Conservation (phyloP, 2,888 invertebrate species). For the Tromatobia lineatoria region DNA sequence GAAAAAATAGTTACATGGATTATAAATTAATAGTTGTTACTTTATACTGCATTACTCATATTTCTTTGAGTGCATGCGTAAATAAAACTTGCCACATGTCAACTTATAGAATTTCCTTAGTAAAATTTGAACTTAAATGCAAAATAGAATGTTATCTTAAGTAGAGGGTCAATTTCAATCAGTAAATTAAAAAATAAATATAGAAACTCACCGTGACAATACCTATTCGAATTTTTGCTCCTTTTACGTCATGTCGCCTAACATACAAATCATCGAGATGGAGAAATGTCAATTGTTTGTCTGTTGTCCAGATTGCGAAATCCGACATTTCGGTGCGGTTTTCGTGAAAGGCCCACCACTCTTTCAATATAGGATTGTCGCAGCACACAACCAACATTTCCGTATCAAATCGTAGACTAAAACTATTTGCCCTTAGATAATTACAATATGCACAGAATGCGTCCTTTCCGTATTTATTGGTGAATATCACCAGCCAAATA, state of each 20-base stretch:
- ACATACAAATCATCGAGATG: conserved; percentile 66
- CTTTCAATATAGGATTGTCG: conserved; percentile 65
- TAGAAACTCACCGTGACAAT: conserved; percentile 68
- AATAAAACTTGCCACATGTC: no score
- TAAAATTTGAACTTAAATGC: no score
- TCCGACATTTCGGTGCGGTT: conserved; percentile 64
- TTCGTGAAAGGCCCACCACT: conserved; percentile 75
- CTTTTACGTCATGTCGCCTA: conserved; percentile 71
- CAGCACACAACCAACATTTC: conserved; percentile 75
- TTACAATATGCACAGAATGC: conserved; percentile 62
- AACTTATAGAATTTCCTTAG: no score
- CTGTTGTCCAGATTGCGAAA: conserved; percentile 71
- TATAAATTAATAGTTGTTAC: no score
- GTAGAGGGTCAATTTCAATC: no score
- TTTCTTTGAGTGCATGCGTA: no score
- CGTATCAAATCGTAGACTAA: conserved; percentile 73
- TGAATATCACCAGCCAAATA: conserved; percentile 77
- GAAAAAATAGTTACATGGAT: no score
- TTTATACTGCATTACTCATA: no score
- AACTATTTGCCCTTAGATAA: conserved; percentile 70
- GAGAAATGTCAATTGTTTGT: conserved; percentile 1
- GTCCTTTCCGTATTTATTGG: conserved; percentile 40
- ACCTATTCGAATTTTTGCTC: conserved; percentile 70
- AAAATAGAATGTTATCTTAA: no score
- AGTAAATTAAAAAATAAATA: neutral